Percentiles rank a stretch among this genome's conserved stretches.
These are phyloP conservation scores for Drosophila burlai DNA, from an alignment of 1,140 invertebrate genomes.

Conservation along the genomic window DNA sequence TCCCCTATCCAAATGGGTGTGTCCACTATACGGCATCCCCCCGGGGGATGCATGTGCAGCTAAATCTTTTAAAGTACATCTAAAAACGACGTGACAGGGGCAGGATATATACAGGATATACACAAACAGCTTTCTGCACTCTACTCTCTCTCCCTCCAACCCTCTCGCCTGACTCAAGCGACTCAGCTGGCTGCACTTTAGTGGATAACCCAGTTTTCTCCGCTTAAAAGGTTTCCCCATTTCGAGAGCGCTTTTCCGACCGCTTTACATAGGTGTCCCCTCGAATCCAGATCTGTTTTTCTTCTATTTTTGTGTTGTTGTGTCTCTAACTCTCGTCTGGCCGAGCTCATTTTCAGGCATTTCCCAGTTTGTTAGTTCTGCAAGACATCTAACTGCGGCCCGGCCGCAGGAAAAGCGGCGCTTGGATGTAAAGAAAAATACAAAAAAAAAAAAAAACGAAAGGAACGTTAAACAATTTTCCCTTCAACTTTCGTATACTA, in stretches of 20 bases:
- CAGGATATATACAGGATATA: conserved; percentile 13
- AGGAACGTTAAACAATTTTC: conserved; percentile 24
- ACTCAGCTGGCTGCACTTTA: conserved; percentile 64
- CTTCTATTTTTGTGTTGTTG: not conserved
- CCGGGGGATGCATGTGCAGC: conserved; percentile 48
- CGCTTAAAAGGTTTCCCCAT: conserved; percentile 51
- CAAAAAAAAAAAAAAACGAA: not conserved
- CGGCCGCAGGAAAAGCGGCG: not conserved
- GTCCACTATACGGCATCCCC: conserved; percentile 59
- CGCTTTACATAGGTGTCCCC: conserved; percentile 48
- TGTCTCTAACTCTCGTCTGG: conserved; percentile 8
- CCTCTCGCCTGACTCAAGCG: not conserved
- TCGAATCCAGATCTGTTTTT: conserved; percentile 24
- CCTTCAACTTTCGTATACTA: conserved; percentile 12
- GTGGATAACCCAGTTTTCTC: conserved; percentile 77
- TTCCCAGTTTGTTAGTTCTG: conserved; percentile 60
- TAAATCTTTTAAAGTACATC: conserved; percentile 81
- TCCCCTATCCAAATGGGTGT: conserved; percentile 19
- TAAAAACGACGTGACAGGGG: conserved; percentile 57
- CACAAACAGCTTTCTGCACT: conserved; percentile 75
- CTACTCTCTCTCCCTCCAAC: conserved; percentile 33
- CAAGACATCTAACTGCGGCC: conserved; percentile 54
- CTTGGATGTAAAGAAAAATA: not conserved
- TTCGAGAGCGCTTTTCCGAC: conserved; percentile 16
- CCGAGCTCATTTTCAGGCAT: conserved; percentile 59